A percentile compares a stretch with the other conserved stretches of the same genome.
Evolutionary conservation across 2,888 invertebrate species (phyloP).

Genomic region (Tiliacea citrago): DNA sequence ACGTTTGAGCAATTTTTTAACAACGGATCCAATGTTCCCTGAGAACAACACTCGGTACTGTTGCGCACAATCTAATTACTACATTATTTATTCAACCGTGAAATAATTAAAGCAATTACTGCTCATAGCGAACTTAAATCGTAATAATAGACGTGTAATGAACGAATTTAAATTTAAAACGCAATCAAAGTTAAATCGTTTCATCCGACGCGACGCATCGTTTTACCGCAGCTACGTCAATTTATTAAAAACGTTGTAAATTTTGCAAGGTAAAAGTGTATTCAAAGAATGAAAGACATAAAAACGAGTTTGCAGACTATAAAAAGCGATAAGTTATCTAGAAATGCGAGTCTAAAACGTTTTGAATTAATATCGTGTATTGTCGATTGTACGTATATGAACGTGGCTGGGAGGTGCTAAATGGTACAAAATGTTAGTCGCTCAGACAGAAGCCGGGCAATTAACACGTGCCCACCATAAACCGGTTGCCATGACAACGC

Average conservation of each 20-base stretch:
- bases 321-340: slow-evolving; percentile 46
- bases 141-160: slow-evolving; percentile 52
- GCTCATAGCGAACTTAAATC: slow-evolving; percentile 49
- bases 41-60: slow-evolving; percentile 67
- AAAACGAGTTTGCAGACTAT: slow-evolving; percentile 18
- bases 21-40: slow-evolving; percentile 46
- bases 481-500: slow-evolving; percentile 80
- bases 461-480: slow-evolving; percentile 81
- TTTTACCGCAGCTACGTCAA: slow-evolving; percentile 34
- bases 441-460: slow-evolving; percentile 77
- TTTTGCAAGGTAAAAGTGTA: slow-evolving; percentile 23
- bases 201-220: slow-evolving; percentile 32
- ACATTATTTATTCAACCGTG: slow-evolving; percentile 48
- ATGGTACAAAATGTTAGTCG: slow-evolving; percentile 80
- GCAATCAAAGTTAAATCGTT: slow-evolving; percentile 53
- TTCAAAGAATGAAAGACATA: slow-evolving; percentile 28
- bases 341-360: slow-evolving; percentile 47
- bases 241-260: slow-evolving; percentile 38
- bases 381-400: slow-evolving; percentile 49
- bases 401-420: slow-evolving; percentile 76
- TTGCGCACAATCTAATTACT: slow-evolving; percentile 60
- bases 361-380: slow-evolving; percentile 54
- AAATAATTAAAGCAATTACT: slow-evolving; percentile 57
- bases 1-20: slow-evolving; percentile 45
- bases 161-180: slow-evolving; percentile 55